Conservation (phyloP, 1,140 invertebrate genomes). For the Anagrus nilaparvatae region DNA sequence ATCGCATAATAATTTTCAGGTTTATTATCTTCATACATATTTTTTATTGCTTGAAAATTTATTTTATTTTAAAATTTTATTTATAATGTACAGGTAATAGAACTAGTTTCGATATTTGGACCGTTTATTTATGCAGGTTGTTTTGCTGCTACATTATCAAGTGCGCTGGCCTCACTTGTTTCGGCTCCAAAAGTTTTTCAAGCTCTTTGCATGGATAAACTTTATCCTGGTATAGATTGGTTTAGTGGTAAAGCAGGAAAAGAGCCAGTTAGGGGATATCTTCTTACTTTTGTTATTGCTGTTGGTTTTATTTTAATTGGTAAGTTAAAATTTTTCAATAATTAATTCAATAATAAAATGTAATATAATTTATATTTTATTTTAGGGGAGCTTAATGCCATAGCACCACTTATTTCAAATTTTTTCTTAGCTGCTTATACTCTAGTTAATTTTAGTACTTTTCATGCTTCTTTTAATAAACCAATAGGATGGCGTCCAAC, state of each 20-base stretch:
- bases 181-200: slow-evolving; percentile 92
- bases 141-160: slow-evolving; percentile 92
- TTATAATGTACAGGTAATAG: slow-evolving; percentile 63
- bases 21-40: slow-evolving; percentile 28
- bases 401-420: slow-evolving; percentile 95
- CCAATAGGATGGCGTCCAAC: slow-evolving; percentile 81
- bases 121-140: slow-evolving; percentile 93
- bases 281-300: slow-evolving; percentile 85
- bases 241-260: slow-evolving; percentile 89
- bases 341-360: not conserved
- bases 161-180: slow-evolving; percentile 88
- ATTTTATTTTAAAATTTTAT: not conserved
- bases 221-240: slow-evolving; percentile 87
- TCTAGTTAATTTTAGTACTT: slow-evolving; percentile 94
- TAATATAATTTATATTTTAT: slow-evolving; percentile 31
- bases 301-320: slow-evolving; percentile 80
- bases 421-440: slow-evolving; percentile 97
- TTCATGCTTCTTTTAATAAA: slow-evolving; percentile 83
- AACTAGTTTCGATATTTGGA: slow-evolving; percentile 78
- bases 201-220: slow-evolving; percentile 89
- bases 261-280: slow-evolving; percentile 85
- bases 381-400: slow-evolving; percentile 76
- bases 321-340: slow-evolving; percentile 35
- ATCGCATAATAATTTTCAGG: slow-evolving; percentile 72
- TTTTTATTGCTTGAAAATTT: not conserved